A percentile compares a stretch with the other conserved stretches of the same genome.
These are phyloP conservation scores for Steinernema hermaphroditum DNA, from an alignment of 2,888 invertebrate species.

Conservation along the genomic window DNA sequence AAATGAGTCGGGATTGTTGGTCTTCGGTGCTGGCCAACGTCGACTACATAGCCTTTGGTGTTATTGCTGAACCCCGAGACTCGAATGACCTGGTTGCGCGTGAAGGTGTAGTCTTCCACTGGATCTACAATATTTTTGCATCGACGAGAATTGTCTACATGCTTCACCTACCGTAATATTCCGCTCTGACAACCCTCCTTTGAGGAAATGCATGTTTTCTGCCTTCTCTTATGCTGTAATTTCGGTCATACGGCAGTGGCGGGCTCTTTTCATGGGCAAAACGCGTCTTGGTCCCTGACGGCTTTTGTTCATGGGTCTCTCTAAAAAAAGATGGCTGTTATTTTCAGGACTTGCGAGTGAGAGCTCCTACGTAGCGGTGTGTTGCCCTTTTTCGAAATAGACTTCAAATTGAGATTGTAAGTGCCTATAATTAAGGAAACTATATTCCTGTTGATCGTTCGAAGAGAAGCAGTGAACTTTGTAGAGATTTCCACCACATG, in stretches of 20 bases:
- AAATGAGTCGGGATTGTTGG: neutral
- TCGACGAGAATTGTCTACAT: no score
- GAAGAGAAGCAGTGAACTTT: neutral
- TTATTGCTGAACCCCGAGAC: neutral
- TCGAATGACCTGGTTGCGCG: neutral
- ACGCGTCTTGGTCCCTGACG: no score
- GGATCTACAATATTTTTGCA: neutral
- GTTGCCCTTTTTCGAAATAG: no score
- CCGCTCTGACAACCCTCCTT: neutral
- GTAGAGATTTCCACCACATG: neutral
- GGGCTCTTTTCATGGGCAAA: neutral
- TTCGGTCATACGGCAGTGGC: neutral
- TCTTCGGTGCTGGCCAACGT: neutral
- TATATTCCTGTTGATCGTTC: conserved; percentile 3
- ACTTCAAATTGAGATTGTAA: neutral
- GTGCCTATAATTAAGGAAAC: neutral
- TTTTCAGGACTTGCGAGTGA: no score
- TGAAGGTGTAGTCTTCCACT: neutral
- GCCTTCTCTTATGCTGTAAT: neutral
- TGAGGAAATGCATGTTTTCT: conserved; percentile 17
- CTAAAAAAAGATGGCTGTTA: no score
- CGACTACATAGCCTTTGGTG: neutral
- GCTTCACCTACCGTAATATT: neutral
- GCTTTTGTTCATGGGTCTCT: no score
- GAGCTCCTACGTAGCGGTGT: no score